These are phyloP conservation scores for Neomicropteryx cornuta DNA, from an alignment of 1,140 invertebrate genomes.

Conservation along the genomic window DNA sequence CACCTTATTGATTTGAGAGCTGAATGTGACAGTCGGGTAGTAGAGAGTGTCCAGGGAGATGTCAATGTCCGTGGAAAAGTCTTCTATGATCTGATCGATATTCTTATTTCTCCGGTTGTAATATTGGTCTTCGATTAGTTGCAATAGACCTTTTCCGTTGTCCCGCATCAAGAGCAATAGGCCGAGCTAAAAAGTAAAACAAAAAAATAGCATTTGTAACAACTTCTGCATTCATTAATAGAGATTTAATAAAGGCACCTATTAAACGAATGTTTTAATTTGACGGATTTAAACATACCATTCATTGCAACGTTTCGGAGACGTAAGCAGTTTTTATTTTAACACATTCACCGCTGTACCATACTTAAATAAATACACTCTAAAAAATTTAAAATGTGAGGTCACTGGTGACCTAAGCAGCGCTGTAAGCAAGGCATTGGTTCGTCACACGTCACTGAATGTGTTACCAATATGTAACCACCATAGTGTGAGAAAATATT, in stretches of 20 bases:
- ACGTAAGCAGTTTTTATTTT: too few species aligned
- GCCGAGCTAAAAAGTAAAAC: slow-evolving; percentile 37
- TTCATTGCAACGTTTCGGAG: too few species aligned
- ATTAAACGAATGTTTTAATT: too few species aligned
- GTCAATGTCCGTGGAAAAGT: slow-evolving; percentile 31
- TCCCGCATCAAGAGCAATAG: slow-evolving; percentile 37
- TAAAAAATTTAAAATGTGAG: too few species aligned
- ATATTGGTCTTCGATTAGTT: slow-evolving; percentile 24
- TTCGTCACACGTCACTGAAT: too few species aligned
- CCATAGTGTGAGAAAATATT: too few species aligned
- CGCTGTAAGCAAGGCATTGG: too few species aligned
- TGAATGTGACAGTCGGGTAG: slow-evolving; percentile 47
- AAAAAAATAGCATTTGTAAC: slow-evolving; percentile 5
- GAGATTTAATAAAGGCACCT: not conserved
- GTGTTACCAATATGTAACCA: too few species aligned
- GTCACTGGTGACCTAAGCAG: too few species aligned
- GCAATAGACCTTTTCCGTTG: slow-evolving; percentile 37
- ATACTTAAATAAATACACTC: too few species aligned
- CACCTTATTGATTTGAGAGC: slow-evolving; percentile 34
- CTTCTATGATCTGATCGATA: slow-evolving; percentile 25
- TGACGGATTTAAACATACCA: too few species aligned
- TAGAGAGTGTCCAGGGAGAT: slow-evolving; percentile 44
- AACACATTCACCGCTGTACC: too few species aligned
- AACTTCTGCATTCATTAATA: not conserved
- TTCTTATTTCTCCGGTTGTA: slow-evolving; percentile 15